Conservation (phyloP, 2,888 invertebrate genomes). For the Blomia tropicalis region DNA sequence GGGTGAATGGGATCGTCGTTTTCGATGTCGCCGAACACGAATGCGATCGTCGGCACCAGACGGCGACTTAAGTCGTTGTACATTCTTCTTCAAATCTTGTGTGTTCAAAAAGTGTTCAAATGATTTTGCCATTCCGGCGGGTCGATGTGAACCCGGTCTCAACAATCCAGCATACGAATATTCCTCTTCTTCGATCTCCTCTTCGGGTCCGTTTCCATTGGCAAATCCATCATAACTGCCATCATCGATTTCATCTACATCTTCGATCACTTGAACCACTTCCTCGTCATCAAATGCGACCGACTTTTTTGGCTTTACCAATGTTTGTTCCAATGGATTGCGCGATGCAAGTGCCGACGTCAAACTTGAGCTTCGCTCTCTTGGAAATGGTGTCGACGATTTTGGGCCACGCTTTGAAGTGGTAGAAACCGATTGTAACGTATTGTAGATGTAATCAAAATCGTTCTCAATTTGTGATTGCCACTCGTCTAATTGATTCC, state of each 20-base stretch:
- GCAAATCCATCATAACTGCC: neutral
- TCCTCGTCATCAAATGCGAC: constrained; percentile 6
- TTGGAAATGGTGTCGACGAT: neutral
- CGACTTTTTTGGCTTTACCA: neutral
- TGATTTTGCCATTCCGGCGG: neutral
- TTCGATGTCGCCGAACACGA: neutral
- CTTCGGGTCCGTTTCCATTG: neutral
- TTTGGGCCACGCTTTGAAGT: neutral
- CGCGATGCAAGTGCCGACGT: neutral
- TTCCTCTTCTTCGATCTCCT: neutral
- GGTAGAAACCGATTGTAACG: constrained; percentile 4
- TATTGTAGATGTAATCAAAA: constrained; percentile 23
- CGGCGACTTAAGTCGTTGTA: neutral
- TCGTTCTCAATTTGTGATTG: constrained; percentile 22
- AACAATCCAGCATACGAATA: constrained; percentile 2
- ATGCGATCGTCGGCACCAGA: constrained; percentile 1
- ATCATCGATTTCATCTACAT: neutral
- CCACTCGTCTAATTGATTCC: constrained; percentile 21
- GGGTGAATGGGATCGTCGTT: constrained; percentile 1
- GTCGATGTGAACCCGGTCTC: constrained; percentile 7
- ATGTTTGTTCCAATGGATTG: neutral
- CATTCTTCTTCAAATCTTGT: constrained; percentile 6
- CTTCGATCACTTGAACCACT: constrained; percentile 1
- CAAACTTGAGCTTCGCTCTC: neutral
- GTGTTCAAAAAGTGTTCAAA: constrained; percentile 11